A percentile compares a stretch with the other conserved stretches of the same genome.
Conservation (phyloP, 2,888 invertebrate species). For the Liodrosophila aerea region DNA sequence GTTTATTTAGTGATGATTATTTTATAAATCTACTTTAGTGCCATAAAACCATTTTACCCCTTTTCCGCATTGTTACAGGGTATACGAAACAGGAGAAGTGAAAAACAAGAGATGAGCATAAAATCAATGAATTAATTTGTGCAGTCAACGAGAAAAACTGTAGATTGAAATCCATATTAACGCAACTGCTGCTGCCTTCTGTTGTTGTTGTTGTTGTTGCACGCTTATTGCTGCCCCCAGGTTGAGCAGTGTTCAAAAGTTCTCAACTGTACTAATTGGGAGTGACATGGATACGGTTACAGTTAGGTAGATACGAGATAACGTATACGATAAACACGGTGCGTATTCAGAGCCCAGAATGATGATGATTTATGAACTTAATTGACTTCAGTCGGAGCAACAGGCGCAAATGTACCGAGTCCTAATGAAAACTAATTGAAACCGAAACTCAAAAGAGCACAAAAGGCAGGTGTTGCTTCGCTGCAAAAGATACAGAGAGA, state of each 20-base stretch:
- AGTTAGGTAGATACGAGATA: neutral
- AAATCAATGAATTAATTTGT: too few species aligned
- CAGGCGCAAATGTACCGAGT: neutral
- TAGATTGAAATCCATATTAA: too few species aligned
- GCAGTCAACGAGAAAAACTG: too few species aligned
- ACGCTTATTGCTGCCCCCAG: neutral
- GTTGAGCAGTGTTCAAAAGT: slow-evolving; percentile 9
- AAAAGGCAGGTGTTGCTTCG: neutral
- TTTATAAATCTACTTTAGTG: too few species aligned
- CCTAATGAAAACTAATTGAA: slow-evolving; percentile 22
- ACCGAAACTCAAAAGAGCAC: neutral
- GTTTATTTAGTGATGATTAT: too few species aligned
- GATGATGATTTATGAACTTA: slow-evolving; percentile 29
- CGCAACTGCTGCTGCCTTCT: too few species aligned
- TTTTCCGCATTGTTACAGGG: too few species aligned
- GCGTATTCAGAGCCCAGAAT: neutral
- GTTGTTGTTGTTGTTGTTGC: too few species aligned
- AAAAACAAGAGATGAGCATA: too few species aligned
- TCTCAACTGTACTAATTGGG: slow-evolving; percentile 10
- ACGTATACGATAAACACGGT: neutral
- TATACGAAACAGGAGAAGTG: too few species aligned
- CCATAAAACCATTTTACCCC: too few species aligned
- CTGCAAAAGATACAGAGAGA: slow-evolving; percentile 1
- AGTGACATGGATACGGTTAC: slow-evolving; percentile 14
- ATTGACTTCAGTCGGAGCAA: slow-evolving; percentile 13